Conservation (phyloP, 1,140 invertebrate species). For the Brachionus plicatilis region DNA sequence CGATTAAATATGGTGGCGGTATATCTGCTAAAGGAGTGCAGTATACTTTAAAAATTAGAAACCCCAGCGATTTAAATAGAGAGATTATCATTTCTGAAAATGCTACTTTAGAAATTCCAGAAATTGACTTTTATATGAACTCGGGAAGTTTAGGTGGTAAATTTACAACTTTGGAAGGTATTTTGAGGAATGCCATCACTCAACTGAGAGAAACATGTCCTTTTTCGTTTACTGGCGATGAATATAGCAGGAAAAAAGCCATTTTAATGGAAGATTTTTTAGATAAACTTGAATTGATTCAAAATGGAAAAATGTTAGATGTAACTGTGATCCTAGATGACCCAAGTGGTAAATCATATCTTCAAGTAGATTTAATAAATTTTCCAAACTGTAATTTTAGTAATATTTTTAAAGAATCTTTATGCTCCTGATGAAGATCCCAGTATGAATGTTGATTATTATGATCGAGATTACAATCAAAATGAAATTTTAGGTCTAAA, state of each 20-base stretch:
- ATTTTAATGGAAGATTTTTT: not conserved
- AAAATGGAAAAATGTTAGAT: slow-evolving; percentile 45
- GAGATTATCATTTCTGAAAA: slow-evolving; percentile 96
- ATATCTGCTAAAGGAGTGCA: slow-evolving; percentile 75
- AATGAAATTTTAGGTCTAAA: slow-evolving; percentile 92
- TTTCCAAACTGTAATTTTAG: slow-evolving; percentile 14
- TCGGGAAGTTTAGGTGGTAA: slow-evolving; percentile 77
- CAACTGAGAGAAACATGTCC: slow-evolving; percentile 42
- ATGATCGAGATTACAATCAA: slow-evolving; percentile 79
- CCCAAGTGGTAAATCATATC: slow-evolving; percentile 91
- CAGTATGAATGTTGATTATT: slow-evolving; percentile 70
- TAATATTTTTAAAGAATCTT: slow-evolving; percentile 62
- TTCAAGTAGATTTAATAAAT: slow-evolving; percentile 64
- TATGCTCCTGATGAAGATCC: slow-evolving; percentile 68
- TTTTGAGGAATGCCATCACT: slow-evolving; percentile 58
- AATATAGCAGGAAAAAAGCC: slow-evolving; percentile 48
- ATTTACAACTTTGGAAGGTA: slow-evolving; percentile 88
- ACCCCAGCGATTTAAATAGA: slow-evolving; percentile 73
- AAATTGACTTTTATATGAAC: slow-evolving; percentile 80
- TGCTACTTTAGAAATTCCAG: slow-evolving; percentile 76
- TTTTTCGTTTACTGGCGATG: slow-evolving; percentile 54
- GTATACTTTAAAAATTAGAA: slow-evolving; percentile 70
- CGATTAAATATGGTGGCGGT: slow-evolving; percentile 87
- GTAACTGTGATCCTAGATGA: slow-evolving; percentile 82
- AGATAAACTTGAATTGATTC: slow-evolving; percentile 43